Conservation (phyloP, 2,113 vertebrate genomes). For the Caloenas nicobarica region DNA sequence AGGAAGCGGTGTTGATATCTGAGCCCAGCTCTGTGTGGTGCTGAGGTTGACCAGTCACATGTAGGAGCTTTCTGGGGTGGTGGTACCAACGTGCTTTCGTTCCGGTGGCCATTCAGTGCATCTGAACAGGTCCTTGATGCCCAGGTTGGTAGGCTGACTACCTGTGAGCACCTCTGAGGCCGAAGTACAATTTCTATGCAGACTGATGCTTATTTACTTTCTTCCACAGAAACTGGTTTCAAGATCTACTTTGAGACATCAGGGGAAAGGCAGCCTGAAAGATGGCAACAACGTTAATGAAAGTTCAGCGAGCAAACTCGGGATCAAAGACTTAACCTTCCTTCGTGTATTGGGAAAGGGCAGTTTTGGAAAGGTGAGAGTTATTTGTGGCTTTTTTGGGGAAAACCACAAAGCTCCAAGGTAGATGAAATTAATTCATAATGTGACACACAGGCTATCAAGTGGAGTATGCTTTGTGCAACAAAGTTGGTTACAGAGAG, state of each 20-base stretch:
- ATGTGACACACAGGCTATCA: not conserved
- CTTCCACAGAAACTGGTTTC: conserved; percentile 71
- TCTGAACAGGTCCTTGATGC: not conserved
- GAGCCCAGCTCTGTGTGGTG: not conserved
- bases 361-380: conserved; percentile 96
- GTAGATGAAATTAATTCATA: not conserved
- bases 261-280: conserved; percentile 63
- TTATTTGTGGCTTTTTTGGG: not conserved
- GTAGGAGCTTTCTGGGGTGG: rapidly evolving
- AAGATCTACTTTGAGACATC: conserved; percentile 69
- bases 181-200: not conserved
- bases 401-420: not conserved
- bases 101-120: not conserved
- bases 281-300: conserved; percentile 32
- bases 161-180: not conserved
- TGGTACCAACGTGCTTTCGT: not conserved
- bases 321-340: conserved; percentile 89
- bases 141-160: not conserved
- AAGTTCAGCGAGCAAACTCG: conserved; percentile 73
- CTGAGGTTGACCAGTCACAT: rapidly evolving
- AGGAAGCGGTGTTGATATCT: not conserved
- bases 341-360: conserved; percentile 95
- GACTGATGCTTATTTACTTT: not conserved
- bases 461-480: not conserved
- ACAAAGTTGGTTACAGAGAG: not conserved